These are phyloP conservation scores for Euplexia lucipara DNA, from an alignment of 2,888 invertebrate genomes.

Conservation along the genomic window DNA sequence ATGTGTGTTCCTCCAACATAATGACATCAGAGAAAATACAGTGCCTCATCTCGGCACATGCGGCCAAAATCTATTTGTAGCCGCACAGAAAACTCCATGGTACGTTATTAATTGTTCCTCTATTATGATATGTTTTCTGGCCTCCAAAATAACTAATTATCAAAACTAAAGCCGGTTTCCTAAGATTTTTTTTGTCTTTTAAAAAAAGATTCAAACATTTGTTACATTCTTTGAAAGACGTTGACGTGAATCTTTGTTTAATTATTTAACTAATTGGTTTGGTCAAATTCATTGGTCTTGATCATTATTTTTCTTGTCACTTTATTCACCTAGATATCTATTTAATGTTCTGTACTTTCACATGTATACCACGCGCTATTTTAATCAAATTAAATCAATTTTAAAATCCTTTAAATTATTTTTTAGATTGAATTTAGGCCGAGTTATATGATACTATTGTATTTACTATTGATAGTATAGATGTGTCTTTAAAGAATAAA, in stretches of 20 bases:
- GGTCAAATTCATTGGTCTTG: background rate
- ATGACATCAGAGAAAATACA: slow-evolving; percentile 92
- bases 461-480: slow-evolving; percentile 1
- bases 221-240: slow-evolving; percentile 19
- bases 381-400: no score
- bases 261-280: slow-evolving; percentile 12
- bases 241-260: slow-evolving; percentile 2
- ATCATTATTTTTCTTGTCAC: background rate
- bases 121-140: background rate
- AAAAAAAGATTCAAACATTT: slow-evolving; percentile 30
- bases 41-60: slow-evolving; percentile 93
- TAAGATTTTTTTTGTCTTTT: slow-evolving; percentile 13
- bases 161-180: slow-evolving; percentile 27
- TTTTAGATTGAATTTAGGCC: no score
- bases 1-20: slow-evolving; percentile 93
- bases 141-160: slow-evolving; percentile 31
- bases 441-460: background rate
- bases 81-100: slow-evolving; percentile 95
- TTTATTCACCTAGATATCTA: background rate
- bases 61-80: slow-evolving; percentile 96
- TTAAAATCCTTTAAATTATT: no score
- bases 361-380: no score
- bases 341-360: no score
- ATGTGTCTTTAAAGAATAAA: background rate
- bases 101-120: slow-evolving; percentile 73